Evolutionary conservation across 2,113 vertebrate species (phyloP).

Genomic region (Rallus limicola): DNA sequence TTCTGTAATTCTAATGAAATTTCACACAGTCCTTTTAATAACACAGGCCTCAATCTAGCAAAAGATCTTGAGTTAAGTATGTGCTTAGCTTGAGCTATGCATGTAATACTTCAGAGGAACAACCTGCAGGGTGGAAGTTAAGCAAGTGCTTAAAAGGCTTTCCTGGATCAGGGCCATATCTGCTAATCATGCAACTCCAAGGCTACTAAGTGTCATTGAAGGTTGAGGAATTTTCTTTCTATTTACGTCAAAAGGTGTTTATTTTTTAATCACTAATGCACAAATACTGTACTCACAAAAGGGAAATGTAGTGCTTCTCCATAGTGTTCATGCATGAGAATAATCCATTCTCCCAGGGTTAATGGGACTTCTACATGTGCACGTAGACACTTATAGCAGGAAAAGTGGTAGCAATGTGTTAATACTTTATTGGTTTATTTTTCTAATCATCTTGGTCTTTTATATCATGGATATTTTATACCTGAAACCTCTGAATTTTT

Average conservation of each 20-base stretch:
- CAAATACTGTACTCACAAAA: neutral
- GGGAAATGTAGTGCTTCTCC: neutral
- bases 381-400: rapidly evolving
- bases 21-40: neutral
- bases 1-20: neutral
- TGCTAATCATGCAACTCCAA: neutral
- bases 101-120: neutral
- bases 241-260: rapidly evolving
- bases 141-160: neutral
- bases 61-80: neutral
- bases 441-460: neutral
- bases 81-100: neutral
- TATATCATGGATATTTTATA: neutral
- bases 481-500: neutral
- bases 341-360: neutral
- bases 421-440: neutral
- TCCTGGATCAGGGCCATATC: neutral
- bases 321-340: neutral
- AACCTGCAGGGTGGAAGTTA: neutral
- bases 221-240: neutral
- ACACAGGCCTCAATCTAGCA: neutral
- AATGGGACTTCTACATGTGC: neutral
- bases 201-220: neutral
- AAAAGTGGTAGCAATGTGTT: neutral
- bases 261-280: neutral